Base-by-base conservation (phyloP, 2,888 invertebrate species). In the Thelaira solivaga region DNA sequence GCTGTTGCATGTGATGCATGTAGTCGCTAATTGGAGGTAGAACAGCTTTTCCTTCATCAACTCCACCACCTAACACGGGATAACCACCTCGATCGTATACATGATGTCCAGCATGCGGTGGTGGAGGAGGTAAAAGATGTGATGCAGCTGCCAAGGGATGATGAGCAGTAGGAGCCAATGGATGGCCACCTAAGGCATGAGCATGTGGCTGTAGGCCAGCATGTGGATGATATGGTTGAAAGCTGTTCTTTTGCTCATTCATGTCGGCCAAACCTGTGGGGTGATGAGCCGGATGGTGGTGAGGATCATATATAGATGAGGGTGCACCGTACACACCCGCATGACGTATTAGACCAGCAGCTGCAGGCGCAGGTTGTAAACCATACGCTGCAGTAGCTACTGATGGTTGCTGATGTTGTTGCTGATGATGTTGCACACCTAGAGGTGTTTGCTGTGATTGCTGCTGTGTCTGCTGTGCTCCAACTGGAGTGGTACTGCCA, bases 1-100 rank as follows among this genome's bases (percentile, higher is more conserved):
- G 87, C 53, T 85, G 83, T 49, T 86, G 86, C 82, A 86, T 86
- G 82, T 87, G 87, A 82, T 87, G 87, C 88, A 89, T 88, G 29
- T 89, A 88, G 51, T 88, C 88, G 74, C 86, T 86, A 62, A 89
- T 86, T 16, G 89, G 88, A 36, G 89, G 89, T 82, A 89, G 79
- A 77, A 88, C 86, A 0, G 86, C 85, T 80, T 88, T 88, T n/a
- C 84, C 74, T 43, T 88, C 88, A 45, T 88, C 88, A 24, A 67
- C 45, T 51, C 80, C 71, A 6, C 72, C 81, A 2, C 83, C 83
- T 57, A 86, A 69, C 80, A 86, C 83, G 4, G 86, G 83, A 75
- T 85, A 85, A 22, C 85, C 84, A 4, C 84, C 83, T 0, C 88
- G 87, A 72, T 88, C 88, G 39, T 88, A 88, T 11, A 86, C 85